These are phyloP conservation scores for Callospermophilus lateralis DNA, from an alignment of 2,113 vertebrate species.

Conservation along the genomic window DNA sequence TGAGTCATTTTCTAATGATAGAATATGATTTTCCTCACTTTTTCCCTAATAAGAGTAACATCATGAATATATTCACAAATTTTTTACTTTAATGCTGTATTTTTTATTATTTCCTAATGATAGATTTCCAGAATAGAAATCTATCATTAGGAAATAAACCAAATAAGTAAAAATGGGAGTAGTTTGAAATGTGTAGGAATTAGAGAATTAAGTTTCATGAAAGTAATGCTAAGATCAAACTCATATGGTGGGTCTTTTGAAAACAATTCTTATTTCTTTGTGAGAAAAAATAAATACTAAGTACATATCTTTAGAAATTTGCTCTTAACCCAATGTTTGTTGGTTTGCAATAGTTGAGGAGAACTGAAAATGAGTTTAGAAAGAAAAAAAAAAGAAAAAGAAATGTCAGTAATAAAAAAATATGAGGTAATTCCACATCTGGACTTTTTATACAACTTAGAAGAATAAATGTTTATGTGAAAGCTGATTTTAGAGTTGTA, in stretches of 20 bases:
- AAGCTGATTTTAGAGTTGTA: constrained; percentile 77
- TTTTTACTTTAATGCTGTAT: background rate
- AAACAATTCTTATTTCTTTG: constrained; percentile 75
- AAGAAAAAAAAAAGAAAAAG: constrained; percentile 86
- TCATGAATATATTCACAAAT: background rate
- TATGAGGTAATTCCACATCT: constrained; percentile 79
- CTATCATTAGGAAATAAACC: no score
- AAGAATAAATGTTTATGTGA: constrained; percentile 81
- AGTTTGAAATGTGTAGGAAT: constrained; percentile 59
- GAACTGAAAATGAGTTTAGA: constrained; percentile 77
- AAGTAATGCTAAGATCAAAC: constrained; percentile 66
- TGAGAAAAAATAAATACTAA: constrained; percentile 60
- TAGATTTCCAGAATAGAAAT: constrained; percentile 31
- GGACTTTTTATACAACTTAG: constrained; percentile 69
- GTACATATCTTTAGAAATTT: constrained; percentile 72
- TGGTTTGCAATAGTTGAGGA: constrained; percentile 74
- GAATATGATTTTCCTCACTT: constrained; percentile 13
- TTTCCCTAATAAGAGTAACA: background rate
- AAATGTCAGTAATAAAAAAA: constrained; percentile 86
- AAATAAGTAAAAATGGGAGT: constrained; percentile 60
- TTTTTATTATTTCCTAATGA: background rate
- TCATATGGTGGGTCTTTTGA: constrained; percentile 54
- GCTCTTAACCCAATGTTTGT: constrained; percentile 68
- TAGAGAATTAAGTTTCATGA: constrained; percentile 15
- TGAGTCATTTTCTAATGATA: background rate